Evolutionary conservation across 2,113 vertebrate species (phyloP).

Genomic region (Accipiter virgatus): DNA sequence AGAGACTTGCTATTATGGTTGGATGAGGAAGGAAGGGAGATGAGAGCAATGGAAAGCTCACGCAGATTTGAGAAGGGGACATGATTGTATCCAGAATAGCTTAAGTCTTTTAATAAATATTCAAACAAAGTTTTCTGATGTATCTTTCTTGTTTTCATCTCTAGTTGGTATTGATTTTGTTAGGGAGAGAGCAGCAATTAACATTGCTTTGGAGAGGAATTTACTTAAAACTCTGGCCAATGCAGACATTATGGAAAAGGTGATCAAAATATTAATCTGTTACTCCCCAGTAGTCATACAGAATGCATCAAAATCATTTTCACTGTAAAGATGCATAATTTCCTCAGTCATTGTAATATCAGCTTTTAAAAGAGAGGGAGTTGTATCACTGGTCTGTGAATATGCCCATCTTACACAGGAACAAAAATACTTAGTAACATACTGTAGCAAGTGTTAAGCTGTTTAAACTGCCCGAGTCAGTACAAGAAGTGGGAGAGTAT

Average conservation of each 20-base stretch:
- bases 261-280: background rate
- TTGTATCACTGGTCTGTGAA: background rate
- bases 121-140: background rate
- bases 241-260: background rate
- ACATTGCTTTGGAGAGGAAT: background rate
- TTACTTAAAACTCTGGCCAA: background rate
- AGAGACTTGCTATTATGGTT: background rate
- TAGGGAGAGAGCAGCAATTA: background rate
- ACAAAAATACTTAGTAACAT: background rate
- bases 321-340: background rate
- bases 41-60: background rate
- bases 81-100: background rate
- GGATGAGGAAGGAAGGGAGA: background rate
- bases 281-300: background rate
- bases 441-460: background rate
- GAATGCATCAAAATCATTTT: background rate
- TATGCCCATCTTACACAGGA: background rate
- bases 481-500: background rate
- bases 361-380: background rate
- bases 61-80: background rate
- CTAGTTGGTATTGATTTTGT: background rate
- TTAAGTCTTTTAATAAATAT: background rate
- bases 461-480: background rate
- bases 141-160: background rate
- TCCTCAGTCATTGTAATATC: background rate